Evolutionary conservation across 2,113 vertebrate genomes (phyloP).

Genomic region (Anthoscopus minutus): DNA sequence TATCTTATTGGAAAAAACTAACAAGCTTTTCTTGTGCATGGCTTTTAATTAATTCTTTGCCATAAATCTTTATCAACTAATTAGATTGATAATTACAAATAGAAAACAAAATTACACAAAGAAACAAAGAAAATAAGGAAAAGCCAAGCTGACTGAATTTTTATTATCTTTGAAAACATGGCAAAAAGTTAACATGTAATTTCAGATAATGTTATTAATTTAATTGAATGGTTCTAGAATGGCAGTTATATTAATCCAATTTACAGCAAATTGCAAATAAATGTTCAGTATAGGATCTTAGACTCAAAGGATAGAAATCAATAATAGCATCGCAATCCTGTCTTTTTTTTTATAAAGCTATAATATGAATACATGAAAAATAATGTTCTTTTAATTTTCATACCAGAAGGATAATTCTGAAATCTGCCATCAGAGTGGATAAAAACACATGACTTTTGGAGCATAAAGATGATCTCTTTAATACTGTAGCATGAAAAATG

Average conservation of each 20-base stretch:
- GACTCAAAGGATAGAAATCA: not conserved
- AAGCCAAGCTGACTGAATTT: not conserved
- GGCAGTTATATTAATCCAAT: not conserved
- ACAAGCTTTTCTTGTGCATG: not conserved
- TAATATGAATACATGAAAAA: not conserved
- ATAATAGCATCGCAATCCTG: not conserved
- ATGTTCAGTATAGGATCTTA: not conserved
- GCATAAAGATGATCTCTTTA: not conserved
- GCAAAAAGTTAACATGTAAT: not conserved
- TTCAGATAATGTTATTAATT: constrained; percentile 13
- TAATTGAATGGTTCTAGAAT: not conserved
- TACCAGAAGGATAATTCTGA: not conserved
- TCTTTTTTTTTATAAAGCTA: not conserved
- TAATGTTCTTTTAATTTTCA: not conserved
- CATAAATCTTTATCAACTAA: constrained; percentile 5
- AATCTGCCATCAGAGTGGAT: not conserved
- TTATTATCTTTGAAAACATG: not conserved
- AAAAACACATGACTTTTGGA: not conserved
- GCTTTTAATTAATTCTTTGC: constrained; percentile 1
- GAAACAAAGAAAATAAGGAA: not conserved
- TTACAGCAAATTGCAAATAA: not conserved
- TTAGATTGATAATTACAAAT: constrained; percentile 5
- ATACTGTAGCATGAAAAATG: not conserved
- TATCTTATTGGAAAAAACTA: constrained; percentile 34
- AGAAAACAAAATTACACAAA: not conserved